Percentiles rank a stretch among this genome's conserved stretches.
These are phyloP conservation scores for Periparus ater DNA, from an alignment of 2,797 vertebrate genomes.

Conservation along the genomic window DNA sequence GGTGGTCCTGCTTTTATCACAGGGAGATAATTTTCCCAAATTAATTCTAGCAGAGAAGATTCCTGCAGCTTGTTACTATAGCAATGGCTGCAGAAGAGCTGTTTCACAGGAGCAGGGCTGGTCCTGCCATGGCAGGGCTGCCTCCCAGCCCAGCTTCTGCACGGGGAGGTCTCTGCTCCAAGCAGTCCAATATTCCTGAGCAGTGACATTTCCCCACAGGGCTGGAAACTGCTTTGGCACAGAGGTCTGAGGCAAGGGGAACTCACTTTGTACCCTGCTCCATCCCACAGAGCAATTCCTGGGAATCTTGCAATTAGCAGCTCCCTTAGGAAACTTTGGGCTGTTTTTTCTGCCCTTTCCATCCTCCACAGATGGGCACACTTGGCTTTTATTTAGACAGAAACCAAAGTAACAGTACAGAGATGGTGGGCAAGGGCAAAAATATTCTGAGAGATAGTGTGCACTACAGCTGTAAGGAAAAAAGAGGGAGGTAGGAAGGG, in stretches of 20 bases:
- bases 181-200: not conserved
- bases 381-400: not conserved
- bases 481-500: fast-evolving
- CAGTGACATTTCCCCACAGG: not conserved
- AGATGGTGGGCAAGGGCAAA: not conserved
- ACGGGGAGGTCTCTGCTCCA: not conserved
- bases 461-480: not conserved
- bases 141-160: not conserved
- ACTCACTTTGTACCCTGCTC: not conserved
- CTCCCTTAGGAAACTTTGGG: not conserved
- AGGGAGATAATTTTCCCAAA: not conserved
- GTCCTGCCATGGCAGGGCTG: not conserved
- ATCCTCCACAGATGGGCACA: not conserved
- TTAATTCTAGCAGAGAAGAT: not conserved
- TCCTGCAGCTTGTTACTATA: not conserved
- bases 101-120: not conserved
- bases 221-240: not conserved
- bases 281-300: not conserved
- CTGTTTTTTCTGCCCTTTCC: not conserved
- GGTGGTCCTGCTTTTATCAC: not conserved
- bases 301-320: not conserved
- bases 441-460: not conserved
- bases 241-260: not conserved
- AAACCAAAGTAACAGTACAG: not conserved
- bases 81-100: not conserved